phyloP scores from a whole-genome alignment of 2,888 invertebrate genomes.

The Latheticus oryzae region DNA sequence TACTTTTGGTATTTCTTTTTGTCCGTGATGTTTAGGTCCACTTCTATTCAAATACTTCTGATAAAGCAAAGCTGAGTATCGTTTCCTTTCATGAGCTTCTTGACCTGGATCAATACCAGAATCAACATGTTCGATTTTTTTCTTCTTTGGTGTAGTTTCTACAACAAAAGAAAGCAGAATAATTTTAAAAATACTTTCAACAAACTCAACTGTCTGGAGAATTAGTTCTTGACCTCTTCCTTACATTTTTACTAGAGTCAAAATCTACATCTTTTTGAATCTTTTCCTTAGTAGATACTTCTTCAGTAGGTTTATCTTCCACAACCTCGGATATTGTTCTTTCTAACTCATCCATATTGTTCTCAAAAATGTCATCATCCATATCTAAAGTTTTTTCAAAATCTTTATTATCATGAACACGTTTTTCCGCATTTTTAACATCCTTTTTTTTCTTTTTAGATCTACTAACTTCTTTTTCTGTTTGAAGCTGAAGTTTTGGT shows the following conservation, averaged over 20 bases:
- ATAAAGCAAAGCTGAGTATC: conserved; percentile 75
- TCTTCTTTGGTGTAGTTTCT: conserved; percentile 57
- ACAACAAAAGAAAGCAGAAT: conserved; percentile 39
- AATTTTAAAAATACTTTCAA: conserved; percentile 42
- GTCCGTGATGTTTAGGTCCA: conserved; percentile 84
- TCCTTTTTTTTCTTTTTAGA: conserved; percentile 40
- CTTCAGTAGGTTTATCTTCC: conserved; percentile 43
- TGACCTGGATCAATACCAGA: conserved; percentile 70
- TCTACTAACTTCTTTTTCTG: too few relatives aligned
- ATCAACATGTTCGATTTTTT: conserved; percentile 58
- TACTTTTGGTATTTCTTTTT: conserved; percentile 86
- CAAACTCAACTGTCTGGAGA: conserved; percentile 21
- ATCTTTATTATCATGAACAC: conserved; percentile 74
- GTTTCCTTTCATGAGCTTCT: conserved; percentile 76
- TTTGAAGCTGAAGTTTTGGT: conserved; percentile 44
- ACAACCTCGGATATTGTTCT: conserved; percentile 58
- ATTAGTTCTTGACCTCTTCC: conserved; percentile 28
- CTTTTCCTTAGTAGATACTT: conserved; percentile 40
- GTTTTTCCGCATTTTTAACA: conserved; percentile 52
- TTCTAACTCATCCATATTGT: conserved; percentile 53
- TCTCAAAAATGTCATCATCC: conserved; percentile 64
- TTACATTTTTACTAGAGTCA: conserved; percentile 8
- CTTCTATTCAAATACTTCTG: conserved; percentile 81
- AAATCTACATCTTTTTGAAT: conserved; percentile 13
- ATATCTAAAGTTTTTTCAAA: conserved; percentile 78